Percentiles rank a stretch among this genome's conserved stretches.
Conservation (phyloP, 2,888 invertebrate species). For the Torymus aiolomorphi region DNA sequence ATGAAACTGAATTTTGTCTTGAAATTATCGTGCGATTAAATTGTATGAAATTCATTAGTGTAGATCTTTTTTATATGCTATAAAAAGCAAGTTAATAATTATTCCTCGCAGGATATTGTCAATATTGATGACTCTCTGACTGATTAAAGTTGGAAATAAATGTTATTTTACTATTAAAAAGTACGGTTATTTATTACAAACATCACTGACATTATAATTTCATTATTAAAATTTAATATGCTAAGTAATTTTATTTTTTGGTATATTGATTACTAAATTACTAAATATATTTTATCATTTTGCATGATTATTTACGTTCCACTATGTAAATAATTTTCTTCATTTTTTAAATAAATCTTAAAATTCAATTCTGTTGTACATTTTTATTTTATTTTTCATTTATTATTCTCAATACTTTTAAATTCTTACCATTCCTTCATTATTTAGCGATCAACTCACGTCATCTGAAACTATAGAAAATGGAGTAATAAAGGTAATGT, state of each 20-base stretch:
- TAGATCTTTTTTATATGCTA: slow-evolving; percentile 45
- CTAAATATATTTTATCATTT: not conserved
- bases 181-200: slow-evolving; percentile 15
- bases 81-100: slow-evolving; percentile 23
- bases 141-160: slow-evolving; percentile 57
- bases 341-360: not conserved
- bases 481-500: slow-evolving; percentile 10
- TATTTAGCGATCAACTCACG: too few species aligned
- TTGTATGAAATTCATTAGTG: slow-evolving; percentile 19
- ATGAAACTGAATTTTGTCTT: slow-evolving; percentile 10
- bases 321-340: not conserved
- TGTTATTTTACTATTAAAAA: slow-evolving; percentile 56
- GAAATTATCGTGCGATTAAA: slow-evolving; percentile 17
- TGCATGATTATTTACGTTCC: not conserved
- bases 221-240: not conserved
- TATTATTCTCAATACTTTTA: too few species aligned
- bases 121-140: slow-evolving; percentile 47
- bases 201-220: not conserved
- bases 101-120: slow-evolving; percentile 40
- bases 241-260: not conserved
- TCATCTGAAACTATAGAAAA: too few species aligned
- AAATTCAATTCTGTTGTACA: not conserved
- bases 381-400: too few species aligned
- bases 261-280: not conserved
- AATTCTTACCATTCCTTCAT: too few species aligned